A percentile compares a stretch with the other conserved stretches of the same genome.
Conservation (phyloP, 92 coral and sea anemone genomes). For the Actinostola sp. region DNA sequence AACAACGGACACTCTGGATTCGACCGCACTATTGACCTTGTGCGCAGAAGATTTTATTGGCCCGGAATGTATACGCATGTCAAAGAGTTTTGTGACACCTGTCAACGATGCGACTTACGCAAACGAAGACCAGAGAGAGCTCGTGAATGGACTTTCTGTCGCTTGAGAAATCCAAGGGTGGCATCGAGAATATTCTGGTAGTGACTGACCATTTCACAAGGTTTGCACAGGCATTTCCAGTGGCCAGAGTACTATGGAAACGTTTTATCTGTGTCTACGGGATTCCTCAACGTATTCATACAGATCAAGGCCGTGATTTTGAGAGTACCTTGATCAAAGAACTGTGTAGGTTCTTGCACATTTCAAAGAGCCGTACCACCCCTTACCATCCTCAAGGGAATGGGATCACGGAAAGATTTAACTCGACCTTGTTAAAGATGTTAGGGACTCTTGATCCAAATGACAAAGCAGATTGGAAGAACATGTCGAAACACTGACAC, state of each 20-base stretch:
- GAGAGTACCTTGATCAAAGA: slow-evolving; percentile 41
- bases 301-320: slow-evolving; percentile 59
- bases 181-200: slow-evolving; percentile 54
- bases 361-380: slow-evolving; percentile 27
- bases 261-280: slow-evolving; percentile 47
- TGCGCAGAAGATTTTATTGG: too few relatives aligned
- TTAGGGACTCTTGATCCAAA: slow-evolving; percentile 19
- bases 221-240: slow-evolving; percentile 33
- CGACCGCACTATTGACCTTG: too few relatives aligned
- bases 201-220: slow-evolving; percentile 45
- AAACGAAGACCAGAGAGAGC: slow-evolving; percentile 44
- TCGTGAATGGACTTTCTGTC: slow-evolving; percentile 11
- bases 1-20: too few relatives aligned
- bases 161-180: slow-evolving; percentile 27
- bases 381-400: slow-evolving; percentile 53
- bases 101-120: slow-evolving; percentile 44
- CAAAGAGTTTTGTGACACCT: slow-evolving; percentile 35
- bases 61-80: too few relatives aligned
- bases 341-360: slow-evolving; percentile 37
- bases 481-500: slow-evolving; percentile 24
- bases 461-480: slow-evolving; percentile 28
- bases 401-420: slow-evolving; percentile 23
- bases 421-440: slow-evolving; percentile 16
- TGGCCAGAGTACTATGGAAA: slow-evolving; percentile 4
- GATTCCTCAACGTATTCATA: slow-evolving; percentile 45